Percentiles rank a stretch among this genome's conserved stretches.
Evolutionary conservation across 2,113 vertebrate species (phyloP).

Genomic region (Rhipidura dahli): DNA sequence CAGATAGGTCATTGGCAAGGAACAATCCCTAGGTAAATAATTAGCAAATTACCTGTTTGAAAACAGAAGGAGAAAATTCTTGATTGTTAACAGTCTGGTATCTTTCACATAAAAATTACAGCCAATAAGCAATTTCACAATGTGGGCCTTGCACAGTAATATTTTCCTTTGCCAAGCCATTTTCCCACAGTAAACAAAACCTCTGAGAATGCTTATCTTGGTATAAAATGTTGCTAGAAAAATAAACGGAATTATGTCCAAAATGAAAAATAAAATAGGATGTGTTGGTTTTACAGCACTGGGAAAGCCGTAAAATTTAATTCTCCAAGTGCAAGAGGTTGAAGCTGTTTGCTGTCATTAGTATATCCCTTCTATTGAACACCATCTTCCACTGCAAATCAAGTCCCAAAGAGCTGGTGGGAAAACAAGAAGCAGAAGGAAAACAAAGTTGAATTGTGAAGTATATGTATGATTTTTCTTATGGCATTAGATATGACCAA

Average conservation of each 20-base stretch:
- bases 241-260: conserved; percentile 38
- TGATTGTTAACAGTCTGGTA: not conserved
- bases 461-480: not conserved
- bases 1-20: not conserved
- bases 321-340: not conserved
- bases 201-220: conserved; percentile 40
- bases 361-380: not conserved
- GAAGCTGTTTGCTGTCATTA: not conserved
- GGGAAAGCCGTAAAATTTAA: conserved; percentile 6
- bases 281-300: conserved; percentile 3
- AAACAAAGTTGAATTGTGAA: not conserved
- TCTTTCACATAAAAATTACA: conserved; percentile 5
- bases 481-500: not conserved
- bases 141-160: not conserved
- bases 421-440: not conserved
- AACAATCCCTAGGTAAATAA: not conserved
- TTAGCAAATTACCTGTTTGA: not conserved
- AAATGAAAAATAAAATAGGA: conserved; percentile 53
- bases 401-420: not conserved
- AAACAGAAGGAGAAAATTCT: not conserved
- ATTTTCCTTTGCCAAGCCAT: not conserved
- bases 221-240: conserved; percentile 52
- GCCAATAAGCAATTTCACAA: not conserved
- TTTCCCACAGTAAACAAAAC: conserved; percentile 35
- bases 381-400: not conserved